Evolutionary conservation across 1,140 invertebrate genomes (phyloP).

Genomic region (Heterodera carotae): DNA sequence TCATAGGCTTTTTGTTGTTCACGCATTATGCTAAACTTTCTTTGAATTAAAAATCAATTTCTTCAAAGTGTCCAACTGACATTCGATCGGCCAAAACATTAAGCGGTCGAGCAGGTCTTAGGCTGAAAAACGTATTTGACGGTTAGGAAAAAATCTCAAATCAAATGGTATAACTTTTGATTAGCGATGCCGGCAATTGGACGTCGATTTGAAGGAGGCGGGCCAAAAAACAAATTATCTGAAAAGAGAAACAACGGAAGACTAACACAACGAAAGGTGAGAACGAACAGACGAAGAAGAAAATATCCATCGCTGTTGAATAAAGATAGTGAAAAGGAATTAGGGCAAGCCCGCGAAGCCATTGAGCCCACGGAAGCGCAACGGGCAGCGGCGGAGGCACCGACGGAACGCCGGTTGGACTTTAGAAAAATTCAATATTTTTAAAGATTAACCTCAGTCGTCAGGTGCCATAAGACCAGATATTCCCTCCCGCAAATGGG

Average conservation of each 20-base stretch:
- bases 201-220: neutral
- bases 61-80: too few relatives aligned
- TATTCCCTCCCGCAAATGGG: too few relatives aligned
- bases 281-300: constrained; percentile 18
- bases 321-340: constrained; percentile 13
- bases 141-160: neutral
- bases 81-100: neutral
- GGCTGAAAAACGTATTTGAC: neutral
- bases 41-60: neutral
- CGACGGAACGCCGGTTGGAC: too few relatives aligned
- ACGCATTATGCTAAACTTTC: constrained; percentile 5
- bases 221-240: constrained; percentile 19
- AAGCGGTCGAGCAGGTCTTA: neutral
- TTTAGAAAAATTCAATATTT: too few relatives aligned
- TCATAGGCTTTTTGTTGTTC: constrained; percentile 23
- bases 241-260: neutral
- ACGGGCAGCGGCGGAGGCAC: neutral
- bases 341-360: constrained; percentile 5
- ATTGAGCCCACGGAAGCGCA: constrained; percentile 11
- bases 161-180: neutral
- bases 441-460: too few relatives aligned
- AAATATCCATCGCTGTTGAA: neutral
- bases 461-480: too few relatives aligned
- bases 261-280: neutral
- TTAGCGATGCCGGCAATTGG: neutral